A percentile compares a stretch with the other conserved stretches of the same genome.
Evolutionary conservation across 1,140 invertebrate genomes (phyloP).

Genomic region (Sweltsa coloradensis): DNA sequence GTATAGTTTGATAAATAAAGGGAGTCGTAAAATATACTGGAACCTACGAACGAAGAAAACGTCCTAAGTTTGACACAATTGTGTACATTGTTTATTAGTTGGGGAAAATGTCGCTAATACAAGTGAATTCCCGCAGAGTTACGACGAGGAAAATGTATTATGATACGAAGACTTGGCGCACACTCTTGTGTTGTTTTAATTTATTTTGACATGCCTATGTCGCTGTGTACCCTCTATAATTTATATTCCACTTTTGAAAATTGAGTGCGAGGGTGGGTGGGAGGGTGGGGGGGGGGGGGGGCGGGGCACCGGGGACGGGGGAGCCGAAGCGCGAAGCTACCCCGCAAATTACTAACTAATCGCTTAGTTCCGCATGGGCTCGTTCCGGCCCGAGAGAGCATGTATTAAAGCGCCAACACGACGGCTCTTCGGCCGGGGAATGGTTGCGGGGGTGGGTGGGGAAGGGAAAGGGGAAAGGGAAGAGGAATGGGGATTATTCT

Average conservation of each 20-base stretch:
- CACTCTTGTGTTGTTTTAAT: no score
- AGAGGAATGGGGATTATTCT: background rate
- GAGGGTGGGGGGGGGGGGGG: background rate
- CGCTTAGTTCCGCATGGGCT: constrained; percentile 7
- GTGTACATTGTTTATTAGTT: no score
- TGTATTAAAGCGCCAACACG: constrained; percentile 6
- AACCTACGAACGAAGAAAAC: no score
- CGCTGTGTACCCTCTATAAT: constrained; percentile 2
- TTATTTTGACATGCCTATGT: no score
- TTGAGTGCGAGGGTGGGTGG: constrained; percentile 6
- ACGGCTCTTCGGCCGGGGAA: background rate
- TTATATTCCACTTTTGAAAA: constrained; percentile 9
- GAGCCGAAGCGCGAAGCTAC: constrained; percentile 5
- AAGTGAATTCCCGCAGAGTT: no score
- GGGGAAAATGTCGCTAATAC: no score
- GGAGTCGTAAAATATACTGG: no score
- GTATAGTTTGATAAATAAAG: no score
- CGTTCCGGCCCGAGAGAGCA: background rate
- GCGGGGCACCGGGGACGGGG: background rate
- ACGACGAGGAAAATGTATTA: no score
- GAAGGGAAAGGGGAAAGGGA: background rate
- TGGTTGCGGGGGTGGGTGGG: background rate
- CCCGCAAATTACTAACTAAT: constrained; percentile 12
- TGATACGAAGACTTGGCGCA: no score
- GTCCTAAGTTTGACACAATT: no score